Evolutionary conservation across 2,888 invertebrate species (phyloP).

Genomic region (Apomyelois bistriatella): DNA sequence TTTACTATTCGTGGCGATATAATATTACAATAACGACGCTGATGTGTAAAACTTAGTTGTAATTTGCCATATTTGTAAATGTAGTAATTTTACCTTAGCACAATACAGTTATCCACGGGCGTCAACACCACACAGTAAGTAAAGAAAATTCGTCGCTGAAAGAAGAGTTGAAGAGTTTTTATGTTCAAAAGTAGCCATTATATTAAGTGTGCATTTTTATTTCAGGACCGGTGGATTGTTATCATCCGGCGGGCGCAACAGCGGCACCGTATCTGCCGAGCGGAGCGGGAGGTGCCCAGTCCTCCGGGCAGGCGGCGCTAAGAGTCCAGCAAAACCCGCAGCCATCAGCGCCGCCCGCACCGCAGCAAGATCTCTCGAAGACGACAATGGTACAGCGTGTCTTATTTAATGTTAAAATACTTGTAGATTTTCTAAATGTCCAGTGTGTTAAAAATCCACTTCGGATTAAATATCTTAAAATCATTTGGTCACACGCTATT

Average conservation of each 20-base stretch:
- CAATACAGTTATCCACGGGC: constrained; percentile 71
- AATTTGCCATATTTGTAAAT: constrained; percentile 9
- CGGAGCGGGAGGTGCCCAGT: constrained; percentile 50
- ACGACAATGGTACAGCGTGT: constrained; percentile 66
- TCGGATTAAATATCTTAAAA: no score
- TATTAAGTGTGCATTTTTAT: constrained; percentile 11
- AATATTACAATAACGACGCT: constrained; percentile 20
- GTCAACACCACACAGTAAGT: constrained; percentile 76
- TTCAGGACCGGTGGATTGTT: constrained; percentile 70
- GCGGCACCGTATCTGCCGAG: constrained; percentile 57
- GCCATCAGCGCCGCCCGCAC: constrained; percentile 63
- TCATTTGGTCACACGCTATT: no score
- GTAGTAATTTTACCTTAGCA: constrained; percentile 55
- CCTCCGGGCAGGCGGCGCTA: constrained; percentile 48
- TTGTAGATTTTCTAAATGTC: no score
- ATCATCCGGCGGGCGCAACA: constrained; percentile 56
- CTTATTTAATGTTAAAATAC: no score
- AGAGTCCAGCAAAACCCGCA: constrained; percentile 60
- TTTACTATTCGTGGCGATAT: constrained; percentile 21
- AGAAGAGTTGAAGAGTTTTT: neutral
- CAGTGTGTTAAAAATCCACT: no score
- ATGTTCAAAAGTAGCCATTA: neutral
- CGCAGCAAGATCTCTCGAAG: constrained; percentile 66
- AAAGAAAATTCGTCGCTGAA: constrained; percentile 2
- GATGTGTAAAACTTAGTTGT: constrained; percentile 1